Evolutionary conservation across 2,113 vertebrate genomes (phyloP), one percentile per base, ranked within the genome.

Genomic region (Prochilodus magdalenae): DNA sequence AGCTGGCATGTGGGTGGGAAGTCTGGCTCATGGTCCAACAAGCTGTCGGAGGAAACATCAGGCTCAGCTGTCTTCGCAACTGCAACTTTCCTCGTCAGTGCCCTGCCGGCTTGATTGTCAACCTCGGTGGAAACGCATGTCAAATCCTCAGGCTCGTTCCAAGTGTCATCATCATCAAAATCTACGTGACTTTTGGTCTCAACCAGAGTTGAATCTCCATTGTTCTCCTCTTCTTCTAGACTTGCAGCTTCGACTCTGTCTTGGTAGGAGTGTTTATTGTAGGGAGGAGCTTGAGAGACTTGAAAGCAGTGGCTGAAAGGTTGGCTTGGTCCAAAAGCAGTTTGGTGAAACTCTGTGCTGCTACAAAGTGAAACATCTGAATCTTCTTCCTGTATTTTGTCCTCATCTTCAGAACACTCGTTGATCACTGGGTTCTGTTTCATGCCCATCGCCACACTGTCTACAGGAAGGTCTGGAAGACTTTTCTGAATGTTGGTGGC

Each of bases 151-250:
- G 94, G 86, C 81, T 98, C 96, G 8, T 95, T 94, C 98, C 98
- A 99, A 0, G 97, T 96, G 91, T 95, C 95, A 69, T 98, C 95
- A 77, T 99, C 98, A 40, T 98, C 96, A 89, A 99, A 99, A 71
- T 95, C 94, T 8, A 96, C 44, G 36, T 0, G 5, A 55, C 89
- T 88, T 78, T 80, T 83, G 87, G 82, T 89, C 85, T 94, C 91
- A 79, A 81, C 86, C 55, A 85, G 85, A 5, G 89, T 84, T 18
- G 90, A 90, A 47, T 92, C 92, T 8, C 91, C 88, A 1, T 81
- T 77, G 36, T 86, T 88, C 27, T 81, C 87, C 10, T 88, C 89
- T 8, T 76, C 81, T 0, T 11, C 71, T 26, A 71, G 1, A 88
- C 85, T n/a, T 84, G 83, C 0, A 67, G 83, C 33, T 86, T 86